Evolutionary conservation across 2,113 vertebrate genomes (phyloP).

Genomic region (Muntiacus reevesi): DNA sequence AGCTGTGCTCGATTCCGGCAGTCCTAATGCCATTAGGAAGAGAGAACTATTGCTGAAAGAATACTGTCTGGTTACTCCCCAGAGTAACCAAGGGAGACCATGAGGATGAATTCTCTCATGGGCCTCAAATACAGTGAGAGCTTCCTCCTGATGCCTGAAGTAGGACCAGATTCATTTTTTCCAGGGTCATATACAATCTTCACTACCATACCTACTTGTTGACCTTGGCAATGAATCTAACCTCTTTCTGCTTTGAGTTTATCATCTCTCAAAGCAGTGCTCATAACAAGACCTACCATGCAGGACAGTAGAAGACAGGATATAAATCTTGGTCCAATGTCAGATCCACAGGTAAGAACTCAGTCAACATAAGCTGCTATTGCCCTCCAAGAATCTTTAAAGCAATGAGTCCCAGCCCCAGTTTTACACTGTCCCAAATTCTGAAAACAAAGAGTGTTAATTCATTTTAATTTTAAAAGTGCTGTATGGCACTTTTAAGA

Average conservation of each 20-base stretch:
- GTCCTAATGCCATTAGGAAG: background rate
- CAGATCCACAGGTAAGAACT: background rate
- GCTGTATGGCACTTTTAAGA: slow-evolving; percentile 50
- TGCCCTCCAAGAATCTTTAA: background rate
- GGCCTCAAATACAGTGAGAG: background rate
- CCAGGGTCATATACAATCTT: background rate
- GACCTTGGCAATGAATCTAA: background rate
- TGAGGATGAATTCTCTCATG: background rate
- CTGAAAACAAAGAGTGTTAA: slow-evolving; percentile 58
- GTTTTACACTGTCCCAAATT: slow-evolving; percentile 52
- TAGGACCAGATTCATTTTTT: background rate
- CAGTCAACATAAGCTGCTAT: background rate
- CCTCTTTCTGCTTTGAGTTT: background rate
- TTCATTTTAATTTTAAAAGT: slow-evolving; percentile 67
- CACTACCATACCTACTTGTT: background rate
- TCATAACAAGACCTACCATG: background rate
- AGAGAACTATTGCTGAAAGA: background rate
- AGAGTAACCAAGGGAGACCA: background rate
- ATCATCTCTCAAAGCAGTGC: background rate
- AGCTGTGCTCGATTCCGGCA: background rate
- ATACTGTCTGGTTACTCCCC: background rate
- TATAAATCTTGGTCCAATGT: background rate
- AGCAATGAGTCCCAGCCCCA: slow-evolving; percentile 12
- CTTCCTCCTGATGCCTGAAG: background rate
- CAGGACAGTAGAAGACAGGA: background rate